Evolutionary conservation across 2,113 vertebrate genomes (phyloP), one percentile per base, ranked within the genome.

Genomic region (Ammodytes dubius): DNA sequence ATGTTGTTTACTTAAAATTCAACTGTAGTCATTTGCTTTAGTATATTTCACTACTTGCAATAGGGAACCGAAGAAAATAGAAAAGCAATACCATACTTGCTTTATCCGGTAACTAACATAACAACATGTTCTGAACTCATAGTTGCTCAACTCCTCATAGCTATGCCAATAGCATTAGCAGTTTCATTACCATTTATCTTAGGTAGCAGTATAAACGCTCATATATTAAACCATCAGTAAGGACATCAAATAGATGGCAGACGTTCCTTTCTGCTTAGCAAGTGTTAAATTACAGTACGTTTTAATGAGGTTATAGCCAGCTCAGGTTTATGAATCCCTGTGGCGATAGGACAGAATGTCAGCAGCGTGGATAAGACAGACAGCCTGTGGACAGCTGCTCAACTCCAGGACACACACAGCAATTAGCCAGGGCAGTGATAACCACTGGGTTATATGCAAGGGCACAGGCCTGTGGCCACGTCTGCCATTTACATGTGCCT

Each of bases 401-500:
- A 47, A n/a, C 81, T 75, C 37, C 12, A 60, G 42, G 60, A 69
- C 47, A 83, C 43, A 43, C 61, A 43, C 15, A 71, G 66, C 78
- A 79, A 74, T 74, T 84, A 82, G 77, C 35, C 8, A 2, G 37
- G 53, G 52, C 17, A 46, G 52, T 61, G 56, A 77, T 59, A 77
- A 76, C 15, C 35, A 4, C 63, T 67, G 49, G 64, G 46, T 43
- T 52, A 46, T n/a, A 56, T 19, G 59, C 46, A 65, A 1, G 54
- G 12, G 75, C 50, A 42, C 35, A 6, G 35, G 47, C 46, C 52
- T 70, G 69, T 75, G 76, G 66, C 76, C 63, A 39, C 35, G 52
- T 59, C 0, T 53, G 47, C 2, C n/a, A 70, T 64, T 10, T 14
- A 5, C 35, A 72, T 86, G 50, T 74, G 58, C 71, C 64, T 74